These are phyloP conservation scores for Fregata magnificens DNA, from an alignment of 2,113 vertebrate species.

Conservation along the genomic window DNA sequence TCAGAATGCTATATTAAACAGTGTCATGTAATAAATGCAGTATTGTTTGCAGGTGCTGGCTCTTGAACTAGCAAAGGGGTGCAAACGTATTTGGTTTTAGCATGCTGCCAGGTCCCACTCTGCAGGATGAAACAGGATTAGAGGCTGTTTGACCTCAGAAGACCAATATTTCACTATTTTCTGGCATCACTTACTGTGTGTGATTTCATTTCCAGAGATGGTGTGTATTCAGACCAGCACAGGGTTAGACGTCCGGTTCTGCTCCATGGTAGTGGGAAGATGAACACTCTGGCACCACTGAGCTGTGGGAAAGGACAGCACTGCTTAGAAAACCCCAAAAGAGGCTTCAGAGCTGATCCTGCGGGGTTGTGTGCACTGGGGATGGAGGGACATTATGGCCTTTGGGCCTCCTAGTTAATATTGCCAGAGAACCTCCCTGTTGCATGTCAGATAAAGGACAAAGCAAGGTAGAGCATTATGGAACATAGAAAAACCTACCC, in stretches of 20 bases:
- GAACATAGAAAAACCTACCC: background rate
- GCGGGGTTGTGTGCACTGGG: fast-evolving
- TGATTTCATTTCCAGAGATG: conserved; percentile 4
- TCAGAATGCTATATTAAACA: background rate
- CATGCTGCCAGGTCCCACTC: background rate
- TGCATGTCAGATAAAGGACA: background rate
- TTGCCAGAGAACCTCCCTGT: background rate
- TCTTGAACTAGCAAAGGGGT: background rate
- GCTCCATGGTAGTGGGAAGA: background rate
- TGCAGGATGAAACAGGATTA: background rate
- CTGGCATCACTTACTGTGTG: background rate
- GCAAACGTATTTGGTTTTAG: background rate
- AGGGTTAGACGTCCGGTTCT: background rate
- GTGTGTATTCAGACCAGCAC: background rate
- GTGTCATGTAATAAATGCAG: background rate
- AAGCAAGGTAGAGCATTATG: background rate
- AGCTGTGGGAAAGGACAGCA: background rate
- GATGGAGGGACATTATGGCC: background rate
- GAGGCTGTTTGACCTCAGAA: background rate
- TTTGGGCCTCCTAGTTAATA: background rate
- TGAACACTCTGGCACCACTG: fast-evolving
- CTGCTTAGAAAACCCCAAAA: background rate
- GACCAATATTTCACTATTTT: background rate
- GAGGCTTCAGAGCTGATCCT: background rate
- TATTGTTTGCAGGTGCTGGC: background rate